Evolutionary conservation across 1,140 invertebrate species (phyloP).

Genomic region (Meloidogyne chitwoodi): DNA sequence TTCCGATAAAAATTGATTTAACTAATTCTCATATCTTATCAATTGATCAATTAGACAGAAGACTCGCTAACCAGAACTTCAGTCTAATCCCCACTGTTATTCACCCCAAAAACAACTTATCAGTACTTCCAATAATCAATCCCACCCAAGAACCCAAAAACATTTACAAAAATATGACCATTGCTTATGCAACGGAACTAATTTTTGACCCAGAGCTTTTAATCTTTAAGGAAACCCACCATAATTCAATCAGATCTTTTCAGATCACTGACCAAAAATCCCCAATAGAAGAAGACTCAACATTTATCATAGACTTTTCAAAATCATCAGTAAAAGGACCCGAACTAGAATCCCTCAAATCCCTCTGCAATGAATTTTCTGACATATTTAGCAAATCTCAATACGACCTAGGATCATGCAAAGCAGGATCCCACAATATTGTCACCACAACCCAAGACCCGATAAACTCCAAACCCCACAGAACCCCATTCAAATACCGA

Average conservation of each 20-base stretch:
- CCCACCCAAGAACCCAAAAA: neutral
- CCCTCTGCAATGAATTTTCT: neutral
- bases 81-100: neutral
- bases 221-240: no score
- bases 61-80: neutral
- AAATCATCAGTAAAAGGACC: neutral
- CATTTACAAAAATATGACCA: neutral
- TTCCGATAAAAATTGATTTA: neutral
- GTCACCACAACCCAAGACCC: conserved; percentile 6
- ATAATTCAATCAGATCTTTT: no score
- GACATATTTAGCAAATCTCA: conserved; percentile 5
- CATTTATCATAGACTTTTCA: neutral
- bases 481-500: neutral
- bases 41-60: neutral
- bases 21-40: neutral
- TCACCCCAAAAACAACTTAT: neutral
- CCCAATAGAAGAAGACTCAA: neutral
- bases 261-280: neutral
- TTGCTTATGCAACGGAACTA: neutral
- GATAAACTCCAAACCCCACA: neutral
- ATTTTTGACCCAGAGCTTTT: no score
- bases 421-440: neutral
- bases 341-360: neutral
- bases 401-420: neutral
- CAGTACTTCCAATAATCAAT: neutral